Base-by-base conservation (phyloP, 2,888 invertebrate species). In the Coleophora deauratella region DNA sequence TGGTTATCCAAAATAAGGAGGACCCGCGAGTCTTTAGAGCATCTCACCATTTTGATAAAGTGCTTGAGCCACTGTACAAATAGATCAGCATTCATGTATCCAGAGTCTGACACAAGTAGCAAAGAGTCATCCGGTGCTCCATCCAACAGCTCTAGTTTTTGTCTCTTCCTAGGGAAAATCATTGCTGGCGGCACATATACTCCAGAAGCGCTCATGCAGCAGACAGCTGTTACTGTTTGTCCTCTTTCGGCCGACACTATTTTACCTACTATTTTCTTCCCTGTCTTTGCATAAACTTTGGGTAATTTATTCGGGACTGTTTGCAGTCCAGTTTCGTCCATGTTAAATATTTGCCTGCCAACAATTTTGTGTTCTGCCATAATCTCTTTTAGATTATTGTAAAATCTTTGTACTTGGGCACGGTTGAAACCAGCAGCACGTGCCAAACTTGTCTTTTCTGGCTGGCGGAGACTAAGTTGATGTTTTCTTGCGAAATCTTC, bases 1-100 rank as follows among this genome's bases (percentile, higher is more conserved):
- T 52, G 50, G 4, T 49, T 50, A 45, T 50, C 49, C 13, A 49
- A 33, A 8, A 49, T 12, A 12, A 52, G 46, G 7, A 50, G 21
- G 15, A 47, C 44, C 33, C 45, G 42, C 33, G 43, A 43, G 38
- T 47, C 39, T 27, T 45, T 31, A 21, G 37, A 31, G 14, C 41
- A 37, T 33, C 40, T 43, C 1, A 37, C 40, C 7, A 31, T 31
- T 1, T 12, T n/a, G 11, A 37, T 27, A 33, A 43, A 43, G 21
- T 43, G 39, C 14, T 43, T 11, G 10, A 43, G 15, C 43, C 41
- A 41, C 13, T 27, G 9, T 1, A 37, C 37, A 27, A 41, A 41
- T 2, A 41, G 9, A 9, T 36, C 37, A 1, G 9, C 2, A 8
- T 41, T 37, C 11, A 42, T 45, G 11, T 37, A 37, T 6, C 39